Percentiles rank a stretch among this genome's conserved stretches.
Evolutionary conservation across 2,888 invertebrate species (phyloP).

Genomic region (Stramonita haemastoma): DNA sequence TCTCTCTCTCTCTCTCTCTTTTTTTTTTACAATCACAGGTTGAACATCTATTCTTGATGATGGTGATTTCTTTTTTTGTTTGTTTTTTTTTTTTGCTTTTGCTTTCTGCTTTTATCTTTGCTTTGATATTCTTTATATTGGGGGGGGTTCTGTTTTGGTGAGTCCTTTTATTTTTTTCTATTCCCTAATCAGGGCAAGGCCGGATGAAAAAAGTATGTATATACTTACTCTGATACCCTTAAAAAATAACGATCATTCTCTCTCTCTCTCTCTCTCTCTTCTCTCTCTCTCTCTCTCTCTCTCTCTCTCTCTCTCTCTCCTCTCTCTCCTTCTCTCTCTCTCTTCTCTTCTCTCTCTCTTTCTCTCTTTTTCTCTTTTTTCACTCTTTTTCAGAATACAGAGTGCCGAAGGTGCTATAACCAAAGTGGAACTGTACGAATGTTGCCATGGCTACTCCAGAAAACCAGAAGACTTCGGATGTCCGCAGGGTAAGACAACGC

Average conservation of each 20-base stretch:
- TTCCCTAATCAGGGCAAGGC: too few relatives aligned
- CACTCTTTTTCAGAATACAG: constrained; percentile 78
- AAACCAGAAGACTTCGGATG: constrained; percentile 79
- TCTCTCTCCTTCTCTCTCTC: neutral
- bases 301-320: neutral
- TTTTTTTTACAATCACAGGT: too few relatives aligned
- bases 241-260: neutral
- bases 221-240: too few relatives aligned
- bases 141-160: too few relatives aligned
- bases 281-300: neutral
- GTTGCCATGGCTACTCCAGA: constrained; percentile 83
- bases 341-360: neutral
- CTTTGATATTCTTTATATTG: too few relatives aligned
- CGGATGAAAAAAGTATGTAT: too few relatives aligned
- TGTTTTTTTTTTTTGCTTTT: neutral
- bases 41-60: too few relatives aligned
- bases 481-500: constrained; percentile 71
- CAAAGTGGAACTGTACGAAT: constrained; percentile 83
- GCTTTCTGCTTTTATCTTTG: neutral
- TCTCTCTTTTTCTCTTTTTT: too few relatives aligned
- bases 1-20: neutral
- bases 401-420: constrained; percentile 83
- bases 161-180: too few relatives aligned
- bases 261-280: neutral
- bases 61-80: neutral